Evolutionary conservation across 2,888 invertebrate genomes (phyloP).

Genomic region (Eupithecia subumbrata): DNA sequence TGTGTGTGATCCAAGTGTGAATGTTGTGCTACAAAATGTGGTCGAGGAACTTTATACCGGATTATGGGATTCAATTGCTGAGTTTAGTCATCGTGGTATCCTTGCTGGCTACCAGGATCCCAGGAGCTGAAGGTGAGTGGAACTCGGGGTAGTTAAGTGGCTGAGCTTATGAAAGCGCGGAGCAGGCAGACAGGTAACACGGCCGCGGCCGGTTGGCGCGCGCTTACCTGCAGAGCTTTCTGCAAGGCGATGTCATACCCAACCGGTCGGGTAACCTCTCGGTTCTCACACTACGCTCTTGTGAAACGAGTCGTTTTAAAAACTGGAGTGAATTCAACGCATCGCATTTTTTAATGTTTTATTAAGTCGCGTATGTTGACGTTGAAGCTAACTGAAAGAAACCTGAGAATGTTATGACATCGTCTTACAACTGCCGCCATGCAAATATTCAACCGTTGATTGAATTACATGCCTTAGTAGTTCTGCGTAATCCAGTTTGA

Average conservation of each 20-base stretch:
- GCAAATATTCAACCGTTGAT: conserved; percentile 44
- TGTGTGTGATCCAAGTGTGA: conserved; percentile 84
- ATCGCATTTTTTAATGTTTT: conserved; percentile 79
- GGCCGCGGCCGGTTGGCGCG: conserved; percentile 62
- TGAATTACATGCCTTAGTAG: conserved; percentile 39
- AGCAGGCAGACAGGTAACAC: conserved; percentile 67
- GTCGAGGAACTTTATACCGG: conserved; percentile 87
- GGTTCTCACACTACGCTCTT: conserved; percentile 81
- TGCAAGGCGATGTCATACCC: conserved; percentile 51
- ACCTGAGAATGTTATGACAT: conserved; percentile 54
- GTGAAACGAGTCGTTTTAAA: conserved; percentile 81
- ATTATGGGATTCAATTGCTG: conserved; percentile 87
- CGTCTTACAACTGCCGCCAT: conserved; percentile 48
- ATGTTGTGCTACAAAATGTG: conserved; percentile 86
- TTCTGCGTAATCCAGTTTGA: conserved; percentile 41
- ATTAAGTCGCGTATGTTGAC: conserved; percentile 70
- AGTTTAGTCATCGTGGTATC: conserved; percentile 75
- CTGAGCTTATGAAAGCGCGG: conserved; percentile 81
- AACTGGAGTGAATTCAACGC: conserved; percentile 81
- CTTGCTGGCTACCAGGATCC: conserved; percentile 76
- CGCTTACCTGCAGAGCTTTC: conserved; percentile 62
- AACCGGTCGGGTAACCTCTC: conserved; percentile 70
- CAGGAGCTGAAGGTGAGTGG: conserved; percentile 84
- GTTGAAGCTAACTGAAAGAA: conserved; percentile 49
- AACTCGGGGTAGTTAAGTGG: conserved; percentile 58